phyloP scores from a whole-genome alignment of 2,888 invertebrate genomes.

The Synergus umbraculus region DNA sequence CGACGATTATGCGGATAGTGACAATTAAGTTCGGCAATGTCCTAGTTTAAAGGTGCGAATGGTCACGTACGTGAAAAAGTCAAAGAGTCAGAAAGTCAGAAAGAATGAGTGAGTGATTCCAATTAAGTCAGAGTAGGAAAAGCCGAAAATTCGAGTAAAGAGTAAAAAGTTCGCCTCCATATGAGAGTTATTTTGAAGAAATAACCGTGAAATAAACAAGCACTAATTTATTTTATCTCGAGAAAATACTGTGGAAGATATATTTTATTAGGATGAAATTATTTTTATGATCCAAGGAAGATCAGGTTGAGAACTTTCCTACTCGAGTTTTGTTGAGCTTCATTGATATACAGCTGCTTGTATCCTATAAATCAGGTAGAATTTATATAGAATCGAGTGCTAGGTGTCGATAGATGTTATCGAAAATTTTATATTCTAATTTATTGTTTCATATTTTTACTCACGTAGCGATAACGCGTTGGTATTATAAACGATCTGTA shows the following conservation, averaged over 20 bases:
- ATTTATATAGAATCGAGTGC: slow-evolving; percentile 28
- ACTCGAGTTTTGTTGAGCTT: slow-evolving; percentile 34
- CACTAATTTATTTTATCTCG: slow-evolving; percentile 1
- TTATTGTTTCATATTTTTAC: slow-evolving; percentile 41
- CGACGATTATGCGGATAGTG: slow-evolving; percentile 75
- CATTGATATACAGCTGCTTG: slow-evolving; percentile 15
- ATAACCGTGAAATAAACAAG: neutral
- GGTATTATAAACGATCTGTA: slow-evolving; percentile 32
- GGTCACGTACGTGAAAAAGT: slow-evolving; percentile 8
- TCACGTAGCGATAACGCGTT: slow-evolving; percentile 29
- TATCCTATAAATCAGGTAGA: slow-evolving; percentile 30
- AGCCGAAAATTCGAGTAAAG: slow-evolving; percentile 22
- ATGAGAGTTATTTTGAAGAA: slow-evolving; percentile 18
- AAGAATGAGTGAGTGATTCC: slow-evolving; percentile 15
- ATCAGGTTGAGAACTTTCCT: slow-evolving; percentile 12
- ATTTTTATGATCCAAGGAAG: slow-evolving; percentile 22
- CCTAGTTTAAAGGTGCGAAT: slow-evolving; percentile 15
- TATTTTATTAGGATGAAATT: slow-evolving; percentile 36
- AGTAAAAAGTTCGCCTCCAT: neutral
- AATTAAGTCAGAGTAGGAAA: slow-evolving; percentile 8
- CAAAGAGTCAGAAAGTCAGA: neutral
- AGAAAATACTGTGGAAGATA: slow-evolving; percentile 24
- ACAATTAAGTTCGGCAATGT: slow-evolving; percentile 63
- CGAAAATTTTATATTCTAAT: slow-evolving; percentile 38
- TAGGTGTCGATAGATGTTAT: slow-evolving; percentile 30